Evolutionary conservation across 2,797 vertebrate genomes (phyloP).

Genomic region (Siniperca scherzeri): DNA sequence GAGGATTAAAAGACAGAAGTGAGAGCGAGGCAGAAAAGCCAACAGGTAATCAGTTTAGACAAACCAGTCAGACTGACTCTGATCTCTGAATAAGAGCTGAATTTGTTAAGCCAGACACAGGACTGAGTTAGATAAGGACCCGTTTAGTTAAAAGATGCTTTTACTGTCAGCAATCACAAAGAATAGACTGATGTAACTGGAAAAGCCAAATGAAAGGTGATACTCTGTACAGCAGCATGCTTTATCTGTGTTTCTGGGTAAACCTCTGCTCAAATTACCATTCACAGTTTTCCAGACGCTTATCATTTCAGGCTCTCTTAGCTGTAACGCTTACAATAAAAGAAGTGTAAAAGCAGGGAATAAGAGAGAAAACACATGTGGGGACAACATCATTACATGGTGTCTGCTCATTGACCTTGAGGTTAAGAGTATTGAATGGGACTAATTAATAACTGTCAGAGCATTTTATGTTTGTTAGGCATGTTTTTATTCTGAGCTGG

Average conservation of each 20-base stretch:
- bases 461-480: conserved; percentile 77
- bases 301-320: conserved; percentile 60
- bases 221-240: conserved; percentile 48
- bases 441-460: conserved; percentile 86
- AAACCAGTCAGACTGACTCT: conserved; percentile 70
- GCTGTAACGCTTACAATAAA: conserved; percentile 63
- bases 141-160: conserved; percentile 65
- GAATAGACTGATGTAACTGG: conserved; percentile 56
- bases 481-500: conserved; percentile 69
- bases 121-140: conserved; percentile 57
- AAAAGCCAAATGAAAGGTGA: conserved; percentile 58
- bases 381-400: conserved; percentile 80
- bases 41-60: conserved; percentile 85
- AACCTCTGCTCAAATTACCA: conserved; percentile 65
- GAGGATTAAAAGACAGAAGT: conserved; percentile 87
- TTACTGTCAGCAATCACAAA: conserved; percentile 59
- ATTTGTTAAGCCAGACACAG: conserved; percentile 57
- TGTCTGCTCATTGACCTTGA: conserved; percentile 83
- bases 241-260: conserved; percentile 70
- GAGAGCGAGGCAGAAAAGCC: conserved; percentile 78
- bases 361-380: conserved; percentile 64
- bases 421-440: conserved; percentile 84
- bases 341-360: conserved; percentile 41
- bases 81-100: conserved; percentile 63
- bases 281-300: conserved; percentile 51